phyloP scores from a whole-genome alignment of 2,797 vertebrate genomes.

The Alosa sapidissima region DNA sequence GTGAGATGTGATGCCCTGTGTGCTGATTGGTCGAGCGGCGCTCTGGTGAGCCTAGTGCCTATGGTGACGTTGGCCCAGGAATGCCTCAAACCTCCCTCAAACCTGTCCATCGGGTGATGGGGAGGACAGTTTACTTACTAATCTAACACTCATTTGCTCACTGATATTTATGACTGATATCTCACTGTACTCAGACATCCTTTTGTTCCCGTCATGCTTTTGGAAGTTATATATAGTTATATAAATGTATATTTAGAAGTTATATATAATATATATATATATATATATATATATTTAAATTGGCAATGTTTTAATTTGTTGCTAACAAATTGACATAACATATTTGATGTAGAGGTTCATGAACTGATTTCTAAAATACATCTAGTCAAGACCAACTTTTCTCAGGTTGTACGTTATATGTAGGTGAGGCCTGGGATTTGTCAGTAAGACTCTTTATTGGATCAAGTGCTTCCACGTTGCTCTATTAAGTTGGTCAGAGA shows the following conservation, averaged over 20 bases:
- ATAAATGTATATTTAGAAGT: too few relatives aligned
- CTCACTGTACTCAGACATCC: background rate
- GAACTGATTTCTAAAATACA: background rate
- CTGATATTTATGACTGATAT: background rate
- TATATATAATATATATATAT: too few relatives aligned
- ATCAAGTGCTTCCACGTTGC: background rate
- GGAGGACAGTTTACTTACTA: background rate
- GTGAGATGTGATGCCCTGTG: slow-evolving; percentile 56
- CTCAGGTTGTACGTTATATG: background rate
- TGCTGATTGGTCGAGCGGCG: slow-evolving; percentile 55
- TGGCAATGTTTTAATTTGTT: background rate
- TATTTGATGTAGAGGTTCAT: background rate
- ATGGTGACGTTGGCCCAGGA: slow-evolving; percentile 47
- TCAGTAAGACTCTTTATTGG: slow-evolving; percentile 9
- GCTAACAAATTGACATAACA: background rate
- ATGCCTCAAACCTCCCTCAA: slow-evolving; percentile 40
- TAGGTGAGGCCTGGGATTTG: slow-evolving; percentile 7
- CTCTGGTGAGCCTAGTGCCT: slow-evolving; percentile 58
- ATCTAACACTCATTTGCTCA: background rate
- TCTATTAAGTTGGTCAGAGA: slow-evolving; percentile 1
- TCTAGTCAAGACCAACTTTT: background rate
- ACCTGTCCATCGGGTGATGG: slow-evolving; percentile 8
- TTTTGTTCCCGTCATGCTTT: background rate
- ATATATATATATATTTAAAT: too few relatives aligned
- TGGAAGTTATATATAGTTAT: background rate